Evolutionary conservation across 2,113 vertebrate genomes (phyloP), one percentile per base, ranked within the genome.

Genomic region (Macquaria ambigua): DNA sequence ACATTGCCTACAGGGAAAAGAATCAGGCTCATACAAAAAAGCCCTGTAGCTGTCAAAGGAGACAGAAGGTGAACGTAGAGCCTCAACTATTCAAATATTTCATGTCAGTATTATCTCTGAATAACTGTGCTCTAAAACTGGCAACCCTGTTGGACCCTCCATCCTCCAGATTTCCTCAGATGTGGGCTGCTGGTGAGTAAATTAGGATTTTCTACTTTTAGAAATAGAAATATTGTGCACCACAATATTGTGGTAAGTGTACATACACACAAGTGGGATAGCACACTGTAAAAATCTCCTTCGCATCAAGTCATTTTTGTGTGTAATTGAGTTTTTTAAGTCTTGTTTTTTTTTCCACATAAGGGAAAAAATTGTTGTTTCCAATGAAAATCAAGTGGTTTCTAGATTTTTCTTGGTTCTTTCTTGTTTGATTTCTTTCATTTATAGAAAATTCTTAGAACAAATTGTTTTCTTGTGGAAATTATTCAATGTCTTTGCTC

Each of bases 61-160:
- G 84, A 70, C 43, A 64, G 41, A 48, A 70, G 79, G 64, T 41
- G 76, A 74, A 12, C 34, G 56, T 4, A 63, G 55, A 84, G 64
- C 78, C 43, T 77, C 69, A n/a, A 66, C 71, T 46, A 4, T 80
- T 84, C 91, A 68, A 92, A 91, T 91, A 91, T 73, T 91, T 89
- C 6, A 91, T 89, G 58, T 5, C 76, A 34, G 39, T 79, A 86
- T 87, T 88, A 91, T 84, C 82, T 88, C 82, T 28, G 63, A 90
- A 90, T 83, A 86, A 77, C 85, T 62, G 25, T n/a, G 43, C 80
- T 88, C 90, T 88, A 90, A 91, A 89, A 74, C 76, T 61, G 76
- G 82, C 70, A n/a, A 53, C 25, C 15, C 50, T 20, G 52, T 39
- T 18, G 43, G n/a, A 66, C 61, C 14, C 59, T 37, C 67, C 78